Percentiles rank a stretch among this genome's conserved stretches.
phyloP scores from a whole-genome alignment of 2,888 invertebrate genomes.

The Mamestra brassicae region DNA sequence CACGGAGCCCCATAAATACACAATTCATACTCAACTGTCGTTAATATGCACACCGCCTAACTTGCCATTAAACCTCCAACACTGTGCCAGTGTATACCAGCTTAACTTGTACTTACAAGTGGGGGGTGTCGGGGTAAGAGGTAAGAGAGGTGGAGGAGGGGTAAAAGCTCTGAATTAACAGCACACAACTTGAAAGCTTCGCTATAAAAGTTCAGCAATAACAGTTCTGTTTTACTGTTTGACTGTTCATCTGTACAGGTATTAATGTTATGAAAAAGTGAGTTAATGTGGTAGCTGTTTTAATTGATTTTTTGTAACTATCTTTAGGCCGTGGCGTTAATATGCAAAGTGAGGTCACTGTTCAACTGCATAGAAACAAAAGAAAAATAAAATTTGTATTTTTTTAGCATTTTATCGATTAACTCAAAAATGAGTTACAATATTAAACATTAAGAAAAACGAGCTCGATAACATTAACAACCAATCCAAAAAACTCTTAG shows the following conservation, averaged over 20 bases:
- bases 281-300: background rate
- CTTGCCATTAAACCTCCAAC: constrained; percentile 24
- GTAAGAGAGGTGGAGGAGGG: background rate
- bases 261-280: background rate
- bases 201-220: constrained; percentile 48
- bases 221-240: constrained; percentile 39
- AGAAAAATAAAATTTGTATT: too few relatives aligned
- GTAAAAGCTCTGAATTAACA: constrained; percentile 50
- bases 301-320: background rate
- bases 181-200: constrained; percentile 39
- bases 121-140: background rate
- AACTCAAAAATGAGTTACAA: too few relatives aligned
- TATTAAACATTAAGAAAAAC: too few relatives aligned
- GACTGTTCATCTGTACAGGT: constrained; percentile 11
- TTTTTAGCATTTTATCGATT: too few relatives aligned
- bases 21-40: background rate
- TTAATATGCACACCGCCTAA: constrained; percentile 14
- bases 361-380: too few relatives aligned
- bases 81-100: constrained; percentile 25
- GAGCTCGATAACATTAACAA: too few relatives aligned
- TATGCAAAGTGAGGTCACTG: too few relatives aligned
- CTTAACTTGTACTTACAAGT: constrained; percentile 45
- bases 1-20: background rate
- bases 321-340: too few relatives aligned
- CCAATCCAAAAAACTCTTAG: too few relatives aligned